These are phyloP conservation scores for Antheraea yamamai DNA, from an alignment of 2,888 invertebrate species.

Conservation along the genomic window DNA sequence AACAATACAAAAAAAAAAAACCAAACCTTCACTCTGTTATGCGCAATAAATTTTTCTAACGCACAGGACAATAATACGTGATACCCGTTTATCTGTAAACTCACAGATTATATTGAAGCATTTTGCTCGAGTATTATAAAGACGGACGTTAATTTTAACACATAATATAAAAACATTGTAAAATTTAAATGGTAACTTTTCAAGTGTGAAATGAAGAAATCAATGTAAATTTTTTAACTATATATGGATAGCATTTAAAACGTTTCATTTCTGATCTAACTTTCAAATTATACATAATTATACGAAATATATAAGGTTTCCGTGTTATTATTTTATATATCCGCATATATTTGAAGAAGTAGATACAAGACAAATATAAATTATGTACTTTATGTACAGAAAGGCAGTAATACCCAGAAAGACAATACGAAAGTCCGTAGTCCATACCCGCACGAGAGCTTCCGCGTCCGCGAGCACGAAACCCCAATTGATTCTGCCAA, in stretches of 20 bases:
- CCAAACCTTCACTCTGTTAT: too few relatives aligned
- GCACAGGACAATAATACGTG: background rate
- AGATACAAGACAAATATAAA: background rate
- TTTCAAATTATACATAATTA: background rate
- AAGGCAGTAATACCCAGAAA: background rate
- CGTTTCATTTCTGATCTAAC: background rate
- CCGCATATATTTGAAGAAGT: background rate
- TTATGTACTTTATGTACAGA: background rate
- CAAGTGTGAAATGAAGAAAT: background rate
- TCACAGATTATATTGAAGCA: background rate
- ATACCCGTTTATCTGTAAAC: background rate
- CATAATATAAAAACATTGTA: background rate
- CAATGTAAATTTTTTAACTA: background rate
- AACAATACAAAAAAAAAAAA: too few relatives aligned
- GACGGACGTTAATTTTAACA: background rate
- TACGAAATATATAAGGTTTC: background rate
- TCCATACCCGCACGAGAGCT: constrained; percentile 25
- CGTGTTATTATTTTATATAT: background rate
- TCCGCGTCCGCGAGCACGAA: constrained; percentile 29
- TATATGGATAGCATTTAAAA: background rate
- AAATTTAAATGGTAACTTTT: background rate
- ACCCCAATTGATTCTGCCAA: constrained; percentile 30
- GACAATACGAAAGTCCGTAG: background rate
- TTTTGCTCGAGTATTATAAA: background rate
- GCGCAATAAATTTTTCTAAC: background rate